These are phyloP conservation scores for Pimephales promelas DNA, from an alignment of 2,113 vertebrate genomes.

Conservation along the genomic window DNA sequence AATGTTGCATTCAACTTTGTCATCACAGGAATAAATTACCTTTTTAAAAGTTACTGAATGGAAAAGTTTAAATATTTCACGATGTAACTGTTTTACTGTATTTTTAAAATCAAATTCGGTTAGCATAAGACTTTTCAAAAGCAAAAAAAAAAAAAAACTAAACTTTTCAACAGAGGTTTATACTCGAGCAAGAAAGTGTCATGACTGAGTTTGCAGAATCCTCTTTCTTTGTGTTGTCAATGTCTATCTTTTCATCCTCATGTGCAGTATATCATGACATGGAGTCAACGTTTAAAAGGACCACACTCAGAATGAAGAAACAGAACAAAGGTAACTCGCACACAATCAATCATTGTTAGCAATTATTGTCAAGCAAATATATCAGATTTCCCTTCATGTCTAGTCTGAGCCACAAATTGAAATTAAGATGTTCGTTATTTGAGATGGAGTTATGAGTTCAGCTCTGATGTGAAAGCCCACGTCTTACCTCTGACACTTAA, in stretches of 20 bases:
- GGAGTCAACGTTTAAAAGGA: slow-evolving; percentile 83
- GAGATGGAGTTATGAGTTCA: background rate
- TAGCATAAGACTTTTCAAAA: too few relatives aligned
- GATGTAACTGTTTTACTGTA: too few relatives aligned
- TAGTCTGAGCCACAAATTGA: background rate
- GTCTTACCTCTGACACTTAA: background rate
- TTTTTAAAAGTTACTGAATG: too few relatives aligned
- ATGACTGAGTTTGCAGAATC: background rate
- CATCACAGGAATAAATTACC: too few relatives aligned
- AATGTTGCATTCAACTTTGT: too few relatives aligned
- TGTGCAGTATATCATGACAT: slow-evolving; percentile 91
- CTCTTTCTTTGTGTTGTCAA: background rate
- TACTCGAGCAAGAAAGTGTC: background rate
- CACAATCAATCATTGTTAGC: background rate
- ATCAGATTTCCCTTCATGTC: background rate
- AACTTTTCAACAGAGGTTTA: too few relatives aligned
- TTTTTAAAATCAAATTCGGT: too few relatives aligned
- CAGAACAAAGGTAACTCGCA: slow-evolving; percentile 81
- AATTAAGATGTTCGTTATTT: background rate
- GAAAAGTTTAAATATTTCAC: too few relatives aligned
- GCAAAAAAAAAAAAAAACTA: too few relatives aligned
- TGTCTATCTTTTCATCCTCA: slow-evolving; percentile 37
- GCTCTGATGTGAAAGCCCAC: background rate
- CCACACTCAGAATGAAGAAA: slow-evolving; percentile 89
- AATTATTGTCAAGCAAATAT: background rate